A percentile compares a stretch with the other conserved stretches of the same genome.
phyloP scores from a whole-genome alignment of 2,797 vertebrate species.

The Eospalax fontanierii region DNA sequence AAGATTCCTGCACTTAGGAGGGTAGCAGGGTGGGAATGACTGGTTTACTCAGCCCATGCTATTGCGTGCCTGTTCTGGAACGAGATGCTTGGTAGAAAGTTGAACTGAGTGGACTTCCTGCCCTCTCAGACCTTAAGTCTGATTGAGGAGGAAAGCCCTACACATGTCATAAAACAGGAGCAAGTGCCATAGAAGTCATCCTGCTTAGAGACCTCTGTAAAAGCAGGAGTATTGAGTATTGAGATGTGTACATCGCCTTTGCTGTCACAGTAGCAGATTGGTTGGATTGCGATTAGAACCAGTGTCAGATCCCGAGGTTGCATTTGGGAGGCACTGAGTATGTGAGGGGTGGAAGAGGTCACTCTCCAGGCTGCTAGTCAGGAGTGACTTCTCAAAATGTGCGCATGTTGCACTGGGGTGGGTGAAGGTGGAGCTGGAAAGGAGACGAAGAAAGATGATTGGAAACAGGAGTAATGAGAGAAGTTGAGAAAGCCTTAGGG shows the following conservation, averaged over 20 bases:
- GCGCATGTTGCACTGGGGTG: not conserved
- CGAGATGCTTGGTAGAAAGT: not conserved
- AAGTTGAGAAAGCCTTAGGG: not conserved
- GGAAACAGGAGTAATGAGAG: not conserved
- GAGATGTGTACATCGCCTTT: not conserved
- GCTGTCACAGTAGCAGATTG: not conserved
- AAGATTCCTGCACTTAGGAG: not conserved
- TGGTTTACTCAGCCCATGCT: not conserved
- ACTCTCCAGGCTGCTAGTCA: not conserved
- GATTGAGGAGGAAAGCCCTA: not conserved
- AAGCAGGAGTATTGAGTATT: not conserved
- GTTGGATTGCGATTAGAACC: not conserved
- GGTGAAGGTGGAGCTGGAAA: not conserved
- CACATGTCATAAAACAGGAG: not conserved
- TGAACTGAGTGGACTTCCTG: not conserved
- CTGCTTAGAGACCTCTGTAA: not conserved
- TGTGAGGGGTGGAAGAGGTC: rapidly evolving
- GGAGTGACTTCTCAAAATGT: not conserved
- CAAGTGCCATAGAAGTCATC: not conserved
- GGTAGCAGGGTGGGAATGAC: not conserved
- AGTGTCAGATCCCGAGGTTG: not conserved
- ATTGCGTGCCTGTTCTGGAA: not conserved
- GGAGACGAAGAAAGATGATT: not conserved
- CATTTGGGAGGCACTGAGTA: not conserved
- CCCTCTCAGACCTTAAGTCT: not conserved